Percentiles rank a stretch among this genome's conserved stretches.
phyloP scores from a whole-genome alignment of 2,797 vertebrate species.

The Sciurus carolinensis region DNA sequence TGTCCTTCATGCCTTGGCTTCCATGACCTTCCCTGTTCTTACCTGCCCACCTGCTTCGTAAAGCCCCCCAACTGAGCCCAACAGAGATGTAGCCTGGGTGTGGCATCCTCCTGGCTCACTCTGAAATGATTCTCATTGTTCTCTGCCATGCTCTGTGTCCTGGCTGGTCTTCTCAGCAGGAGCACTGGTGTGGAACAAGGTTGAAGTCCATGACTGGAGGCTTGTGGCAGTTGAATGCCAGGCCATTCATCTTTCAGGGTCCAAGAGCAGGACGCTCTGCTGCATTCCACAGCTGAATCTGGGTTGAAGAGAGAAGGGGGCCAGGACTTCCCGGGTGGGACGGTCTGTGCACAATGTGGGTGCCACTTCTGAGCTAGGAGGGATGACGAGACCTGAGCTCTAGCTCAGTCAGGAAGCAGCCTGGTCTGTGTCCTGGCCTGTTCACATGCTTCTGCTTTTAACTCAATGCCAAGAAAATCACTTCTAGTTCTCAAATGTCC shows the following conservation, averaged over 20 bases:
- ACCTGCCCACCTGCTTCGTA: background rate
- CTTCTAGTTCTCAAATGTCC: background rate
- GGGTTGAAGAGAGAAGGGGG: background rate
- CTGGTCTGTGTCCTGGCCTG: background rate
- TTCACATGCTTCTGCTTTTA: background rate
- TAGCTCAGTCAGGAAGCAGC: background rate
- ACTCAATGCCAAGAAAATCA: background rate
- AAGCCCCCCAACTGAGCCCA: background rate
- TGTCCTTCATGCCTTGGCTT: too few species aligned
- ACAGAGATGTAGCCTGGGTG: background rate
- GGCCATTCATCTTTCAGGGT: background rate
- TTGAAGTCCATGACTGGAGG: background rate
- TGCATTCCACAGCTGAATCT: background rate
- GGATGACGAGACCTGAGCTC: background rate
- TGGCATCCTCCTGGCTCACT: background rate
- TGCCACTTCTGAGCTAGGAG: background rate
- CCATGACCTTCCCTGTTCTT: background rate
- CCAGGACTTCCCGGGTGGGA: background rate
- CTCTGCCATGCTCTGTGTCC: background rate
- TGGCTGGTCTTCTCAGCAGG: background rate
- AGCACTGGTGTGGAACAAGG: background rate
- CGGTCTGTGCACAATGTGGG: background rate
- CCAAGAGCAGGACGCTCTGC: background rate
- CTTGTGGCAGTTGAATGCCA: fast-evolving
- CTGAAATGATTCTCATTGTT: background rate